Conservation (phyloP, 2,888 invertebrate species). For the Perizoma affinitatum region DNA sequence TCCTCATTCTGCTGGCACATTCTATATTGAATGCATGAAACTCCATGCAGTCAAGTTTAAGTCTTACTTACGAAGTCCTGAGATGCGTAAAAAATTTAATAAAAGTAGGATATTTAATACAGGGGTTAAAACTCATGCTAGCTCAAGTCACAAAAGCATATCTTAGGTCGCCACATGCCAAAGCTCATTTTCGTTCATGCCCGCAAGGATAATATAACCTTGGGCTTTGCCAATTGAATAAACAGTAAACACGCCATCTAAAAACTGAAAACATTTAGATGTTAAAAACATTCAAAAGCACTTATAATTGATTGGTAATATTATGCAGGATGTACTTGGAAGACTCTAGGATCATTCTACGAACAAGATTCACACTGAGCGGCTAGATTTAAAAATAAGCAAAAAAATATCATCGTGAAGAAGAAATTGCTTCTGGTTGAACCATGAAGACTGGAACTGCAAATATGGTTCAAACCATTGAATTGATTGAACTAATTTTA, state of each 20-base stretch:
- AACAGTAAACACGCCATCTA: conserved; percentile 51
- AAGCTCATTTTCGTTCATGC: conserved; percentile 44
- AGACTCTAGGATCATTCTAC: conserved; percentile 35
- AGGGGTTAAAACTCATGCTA: conserved; percentile 39
- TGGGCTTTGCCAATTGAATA: conserved; percentile 44
- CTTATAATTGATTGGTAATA: conserved; percentile 31
- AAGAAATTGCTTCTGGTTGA: too few relatives aligned
- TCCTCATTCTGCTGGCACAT: conserved; percentile 16
- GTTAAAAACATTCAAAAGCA: conserved; percentile 42
- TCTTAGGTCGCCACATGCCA: conserved; percentile 50
- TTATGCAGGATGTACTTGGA: conserved; percentile 36
- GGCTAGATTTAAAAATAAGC: conserved; percentile 32
- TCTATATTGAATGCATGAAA: conserved; percentile 20
- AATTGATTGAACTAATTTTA: too few relatives aligned
- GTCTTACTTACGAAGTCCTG: conserved; percentile 58
- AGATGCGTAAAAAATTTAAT: conserved; percentile 54
- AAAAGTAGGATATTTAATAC: conserved; percentile 42
- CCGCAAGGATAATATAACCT: conserved; percentile 38
- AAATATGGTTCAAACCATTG: too few relatives aligned
- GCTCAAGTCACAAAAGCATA: conserved; percentile 49
- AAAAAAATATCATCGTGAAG: neutral
- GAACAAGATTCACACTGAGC: conserved; percentile 43
- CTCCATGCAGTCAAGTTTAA: conserved; percentile 34
- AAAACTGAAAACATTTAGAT: conserved; percentile 47
- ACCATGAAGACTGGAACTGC: too few relatives aligned